Evolutionary conservation across 2,888 invertebrate genomes (phyloP).

Genomic region (Laothoe populi): DNA sequence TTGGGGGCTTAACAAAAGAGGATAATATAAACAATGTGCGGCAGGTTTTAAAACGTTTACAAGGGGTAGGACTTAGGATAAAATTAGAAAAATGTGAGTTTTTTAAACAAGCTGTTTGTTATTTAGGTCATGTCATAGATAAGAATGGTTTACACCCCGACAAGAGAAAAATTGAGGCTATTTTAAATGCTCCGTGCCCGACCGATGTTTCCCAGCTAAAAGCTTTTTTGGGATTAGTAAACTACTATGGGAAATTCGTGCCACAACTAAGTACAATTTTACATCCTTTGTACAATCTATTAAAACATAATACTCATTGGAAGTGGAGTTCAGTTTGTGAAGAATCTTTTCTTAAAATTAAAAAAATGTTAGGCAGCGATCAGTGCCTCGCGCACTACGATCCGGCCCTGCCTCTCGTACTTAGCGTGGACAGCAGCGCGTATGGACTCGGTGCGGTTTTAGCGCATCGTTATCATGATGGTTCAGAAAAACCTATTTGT

Average conservation of each 20-base stretch:
- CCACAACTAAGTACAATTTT: too few relatives aligned
- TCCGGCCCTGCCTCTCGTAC: too few relatives aligned
- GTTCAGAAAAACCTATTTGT: too few relatives aligned
- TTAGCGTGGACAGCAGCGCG: too few relatives aligned
- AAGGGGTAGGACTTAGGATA: constrained; percentile 22
- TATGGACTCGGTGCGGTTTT: too few relatives aligned
- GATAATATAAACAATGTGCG: constrained; percentile 12
- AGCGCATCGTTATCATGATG: too few relatives aligned
- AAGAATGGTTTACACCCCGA: constrained; percentile 34
- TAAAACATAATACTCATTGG: too few relatives aligned
- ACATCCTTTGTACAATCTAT: too few relatives aligned
- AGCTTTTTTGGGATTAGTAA: constrained; percentile 38
- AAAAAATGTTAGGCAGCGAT: too few relatives aligned
- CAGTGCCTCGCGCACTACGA: too few relatives aligned
- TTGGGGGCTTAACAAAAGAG: constrained; percentile 5
- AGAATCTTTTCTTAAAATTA: too few relatives aligned
- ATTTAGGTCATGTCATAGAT: constrained; percentile 37
- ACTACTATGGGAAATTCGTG: constrained; percentile 38
- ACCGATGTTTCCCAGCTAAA: constrained; percentile 33
- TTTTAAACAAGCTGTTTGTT: constrained; percentile 29
- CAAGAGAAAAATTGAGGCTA: constrained; percentile 33
- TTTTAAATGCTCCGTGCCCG: constrained; percentile 30
- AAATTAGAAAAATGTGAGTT: constrained; percentile 24
- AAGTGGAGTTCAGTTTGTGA: too few relatives aligned
- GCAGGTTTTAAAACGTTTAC: constrained; percentile 7